Evolutionary conservation across 2,888 invertebrate genomes (phyloP).

Genomic region (Oxystoma pomonae): DNA sequence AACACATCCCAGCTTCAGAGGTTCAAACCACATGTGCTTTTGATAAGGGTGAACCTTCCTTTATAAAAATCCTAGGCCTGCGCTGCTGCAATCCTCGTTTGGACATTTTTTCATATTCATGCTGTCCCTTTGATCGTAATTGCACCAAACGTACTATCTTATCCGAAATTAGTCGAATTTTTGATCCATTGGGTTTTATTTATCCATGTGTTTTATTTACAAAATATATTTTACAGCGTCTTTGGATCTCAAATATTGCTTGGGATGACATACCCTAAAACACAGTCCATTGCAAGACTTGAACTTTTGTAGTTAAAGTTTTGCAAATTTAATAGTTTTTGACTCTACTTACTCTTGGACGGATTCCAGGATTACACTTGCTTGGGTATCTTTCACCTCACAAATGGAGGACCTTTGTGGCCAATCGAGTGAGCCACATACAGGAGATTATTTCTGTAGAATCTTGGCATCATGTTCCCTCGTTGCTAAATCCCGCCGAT

Average conservation of each 20-base stretch:
- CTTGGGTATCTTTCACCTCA: not conserved
- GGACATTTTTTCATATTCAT: not conserved
- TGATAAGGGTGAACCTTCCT: constrained; percentile 1
- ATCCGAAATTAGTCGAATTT: not conserved
- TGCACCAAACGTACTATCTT: not conserved
- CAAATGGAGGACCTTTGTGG: constrained; percentile 1
- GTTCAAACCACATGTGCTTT: not conserved
- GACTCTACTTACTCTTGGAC: not conserved
- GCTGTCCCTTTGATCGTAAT: not conserved
- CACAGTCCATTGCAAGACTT: not conserved
- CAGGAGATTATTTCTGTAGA: too few relatives aligned
- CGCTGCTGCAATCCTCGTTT: not conserved
- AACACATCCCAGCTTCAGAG: not conserved
- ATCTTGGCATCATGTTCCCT: too few relatives aligned
- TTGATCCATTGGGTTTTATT: not conserved
- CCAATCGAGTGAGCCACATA: not conserved
- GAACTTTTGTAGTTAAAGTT: not conserved
- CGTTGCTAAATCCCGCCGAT: too few relatives aligned
- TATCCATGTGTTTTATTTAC: not conserved
- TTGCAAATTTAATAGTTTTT: too few relatives aligned
- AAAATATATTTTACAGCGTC: not conserved
- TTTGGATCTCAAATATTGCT: not conserved
- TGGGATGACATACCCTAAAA: constrained; percentile 1
- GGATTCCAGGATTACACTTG: too few relatives aligned
- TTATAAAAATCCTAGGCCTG: not conserved